Conservation (phyloP, 2,797 vertebrate species). For the Thunnus albacares region DNA sequence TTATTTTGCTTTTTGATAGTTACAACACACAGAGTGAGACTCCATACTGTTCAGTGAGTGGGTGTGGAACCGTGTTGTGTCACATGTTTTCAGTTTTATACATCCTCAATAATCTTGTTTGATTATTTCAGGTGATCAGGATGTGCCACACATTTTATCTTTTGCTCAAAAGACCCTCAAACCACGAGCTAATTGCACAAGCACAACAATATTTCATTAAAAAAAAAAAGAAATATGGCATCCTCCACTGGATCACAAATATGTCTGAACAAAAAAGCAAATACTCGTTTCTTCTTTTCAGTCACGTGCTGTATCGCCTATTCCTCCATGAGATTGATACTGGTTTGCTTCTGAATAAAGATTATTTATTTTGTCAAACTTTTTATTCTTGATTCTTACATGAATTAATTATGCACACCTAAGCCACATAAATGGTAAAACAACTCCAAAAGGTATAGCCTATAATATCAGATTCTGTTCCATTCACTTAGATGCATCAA, state of each 20-base stretch:
- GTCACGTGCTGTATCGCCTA: not conserved
- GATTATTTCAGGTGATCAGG: slow-evolving; percentile 23
- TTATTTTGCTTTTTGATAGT: slow-evolving; percentile 9
- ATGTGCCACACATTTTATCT: slow-evolving; percentile 20
- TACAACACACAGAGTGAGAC: not conserved
- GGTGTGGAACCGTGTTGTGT: slow-evolving; percentile 19
- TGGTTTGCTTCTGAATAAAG: slow-evolving; percentile 59
- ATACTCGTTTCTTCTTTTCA: not conserved
- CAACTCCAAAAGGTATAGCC: not conserved
- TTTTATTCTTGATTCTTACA: slow-evolving; percentile 9
- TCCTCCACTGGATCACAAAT: not conserved
- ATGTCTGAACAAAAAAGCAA: slow-evolving; percentile 2
- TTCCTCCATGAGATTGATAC: slow-evolving; percentile 8
- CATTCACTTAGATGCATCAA: not conserved
- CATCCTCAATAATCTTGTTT: slow-evolving; percentile 11
- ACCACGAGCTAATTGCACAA: slow-evolving; percentile 4
- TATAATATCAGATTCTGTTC: not conserved
- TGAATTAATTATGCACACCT: slow-evolving; percentile 1
- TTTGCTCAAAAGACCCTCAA: not conserved
- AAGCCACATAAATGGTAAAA: not conserved
- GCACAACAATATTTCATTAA: not conserved
- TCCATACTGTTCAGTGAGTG: slow-evolving; percentile 1
- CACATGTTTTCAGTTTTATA: slow-evolving; percentile 15
- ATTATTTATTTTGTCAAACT: slow-evolving; percentile 58
- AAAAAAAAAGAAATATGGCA: not conserved